Conservation (phyloP, 2,888 invertebrate genomes). For the Macrosiphum euphorbiae region DNA sequence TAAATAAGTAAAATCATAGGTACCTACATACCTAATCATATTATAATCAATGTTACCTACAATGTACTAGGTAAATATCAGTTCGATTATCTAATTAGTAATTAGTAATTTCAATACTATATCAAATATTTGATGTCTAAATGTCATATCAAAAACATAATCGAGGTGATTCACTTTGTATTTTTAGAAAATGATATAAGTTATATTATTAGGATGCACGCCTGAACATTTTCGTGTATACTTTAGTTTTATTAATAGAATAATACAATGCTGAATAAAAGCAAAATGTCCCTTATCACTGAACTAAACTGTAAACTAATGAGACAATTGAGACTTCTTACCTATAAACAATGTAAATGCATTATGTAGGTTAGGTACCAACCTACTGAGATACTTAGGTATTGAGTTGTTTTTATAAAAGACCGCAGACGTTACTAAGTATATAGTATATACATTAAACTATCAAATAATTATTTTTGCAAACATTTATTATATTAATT, state of each 20-base stretch:
- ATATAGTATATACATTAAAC: not conserved
- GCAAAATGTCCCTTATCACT: not conserved
- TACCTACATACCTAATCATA: not conserved
- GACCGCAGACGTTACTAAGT: not conserved
- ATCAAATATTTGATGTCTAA: not conserved
- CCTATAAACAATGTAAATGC: not conserved
- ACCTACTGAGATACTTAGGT: not conserved
- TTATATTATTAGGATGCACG: not conserved
- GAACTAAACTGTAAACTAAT: not conserved
- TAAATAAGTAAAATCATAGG: not conserved
- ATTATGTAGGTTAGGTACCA: not conserved
- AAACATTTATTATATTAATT: not conserved
- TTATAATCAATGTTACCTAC: not conserved
- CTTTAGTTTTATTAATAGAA: slow-evolving; percentile 26
- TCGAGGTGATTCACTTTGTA: slow-evolving; percentile 31
- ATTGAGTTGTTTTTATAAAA: not conserved
- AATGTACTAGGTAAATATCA: not conserved
- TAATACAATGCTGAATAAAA: not conserved
- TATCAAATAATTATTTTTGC: not conserved
- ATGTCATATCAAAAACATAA: not conserved
- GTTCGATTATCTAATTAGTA: not conserved
- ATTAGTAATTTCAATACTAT: not conserved
- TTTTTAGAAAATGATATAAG: slow-evolving; percentile 36
- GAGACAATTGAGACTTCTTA: not conserved
- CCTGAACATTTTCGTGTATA: not conserved